Conservation (phyloP, 2,888 invertebrate genomes). For the Dynastes grantii region DNA sequence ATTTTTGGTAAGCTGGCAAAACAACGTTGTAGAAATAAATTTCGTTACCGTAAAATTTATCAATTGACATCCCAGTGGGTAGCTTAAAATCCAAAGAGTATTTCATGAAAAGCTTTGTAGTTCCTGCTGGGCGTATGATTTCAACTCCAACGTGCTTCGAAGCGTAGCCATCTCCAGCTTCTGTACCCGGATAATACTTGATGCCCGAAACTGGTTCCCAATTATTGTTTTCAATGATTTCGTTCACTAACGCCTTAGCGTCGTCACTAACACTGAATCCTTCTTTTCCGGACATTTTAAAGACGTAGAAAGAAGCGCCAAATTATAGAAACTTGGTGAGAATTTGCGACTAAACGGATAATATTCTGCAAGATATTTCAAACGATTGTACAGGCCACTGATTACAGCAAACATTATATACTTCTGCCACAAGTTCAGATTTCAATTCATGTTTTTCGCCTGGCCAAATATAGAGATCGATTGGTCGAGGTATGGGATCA, state of each 20-base stretch:
- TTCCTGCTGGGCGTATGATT: conserved; percentile 28
- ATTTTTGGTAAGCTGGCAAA: conserved; percentile 37
- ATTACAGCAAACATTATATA: too few relatives aligned
- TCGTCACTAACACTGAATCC: conserved; percentile 13
- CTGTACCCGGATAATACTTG: conserved; percentile 13
- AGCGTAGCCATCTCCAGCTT: conserved; percentile 53
- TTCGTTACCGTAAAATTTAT: conserved; percentile 50
- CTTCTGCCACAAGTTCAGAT: too few relatives aligned
- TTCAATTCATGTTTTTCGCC: too few relatives aligned
- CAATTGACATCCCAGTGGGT: not conserved
- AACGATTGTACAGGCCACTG: too few relatives aligned
- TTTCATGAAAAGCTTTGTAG: conserved; percentile 42
- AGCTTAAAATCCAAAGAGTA: conserved; percentile 29
- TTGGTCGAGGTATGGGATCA: too few relatives aligned
- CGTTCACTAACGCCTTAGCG: not conserved
- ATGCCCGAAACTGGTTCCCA: not conserved
- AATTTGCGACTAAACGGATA: too few relatives aligned
- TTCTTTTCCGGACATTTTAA: not conserved
- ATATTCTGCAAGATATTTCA: too few relatives aligned
- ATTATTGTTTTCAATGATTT: conserved; percentile 6
- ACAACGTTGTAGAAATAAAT: conserved; percentile 50
- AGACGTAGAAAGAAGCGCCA: not conserved
- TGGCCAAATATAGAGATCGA: too few relatives aligned
- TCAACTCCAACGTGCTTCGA: conserved; percentile 50
- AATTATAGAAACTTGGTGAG: too few relatives aligned